Percentiles rank a stretch among this genome's conserved stretches.
These are phyloP conservation scores for Eurypyga helias DNA, from an alignment of 2,113 vertebrate genomes.

Conservation along the genomic window DNA sequence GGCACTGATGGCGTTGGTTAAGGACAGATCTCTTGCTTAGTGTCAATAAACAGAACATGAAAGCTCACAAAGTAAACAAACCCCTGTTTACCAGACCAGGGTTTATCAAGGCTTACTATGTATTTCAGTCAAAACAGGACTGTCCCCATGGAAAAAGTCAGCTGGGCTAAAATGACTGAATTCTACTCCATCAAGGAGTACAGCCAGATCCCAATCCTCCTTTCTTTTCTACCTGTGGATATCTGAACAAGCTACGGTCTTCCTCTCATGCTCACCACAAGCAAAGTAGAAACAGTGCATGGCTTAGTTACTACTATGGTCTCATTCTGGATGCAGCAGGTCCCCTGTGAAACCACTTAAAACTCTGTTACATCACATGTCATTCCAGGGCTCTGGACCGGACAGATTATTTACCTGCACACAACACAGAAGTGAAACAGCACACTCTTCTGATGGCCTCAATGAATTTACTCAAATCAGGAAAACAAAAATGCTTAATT, in stretches of 20 bases:
- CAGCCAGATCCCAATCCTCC: not conserved
- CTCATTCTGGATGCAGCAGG: not conserved
- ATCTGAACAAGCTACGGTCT: not conserved
- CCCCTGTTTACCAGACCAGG: not conserved
- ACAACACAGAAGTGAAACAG: not conserved
- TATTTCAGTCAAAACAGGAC: not conserved
- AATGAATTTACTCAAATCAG: not conserved
- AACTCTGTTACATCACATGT: not conserved
- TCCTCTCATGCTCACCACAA: not conserved
- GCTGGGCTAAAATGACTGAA: not conserved
- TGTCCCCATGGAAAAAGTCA: not conserved
- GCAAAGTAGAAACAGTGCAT: not conserved
- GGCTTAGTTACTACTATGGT: not conserved
- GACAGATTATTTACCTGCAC: not conserved
- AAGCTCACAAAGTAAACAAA: not conserved
- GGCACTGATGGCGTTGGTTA: constrained; percentile 79
- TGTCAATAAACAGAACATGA: not conserved
- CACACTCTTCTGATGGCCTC: not conserved
- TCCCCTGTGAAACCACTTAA: not conserved
- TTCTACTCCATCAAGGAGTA: not conserved
- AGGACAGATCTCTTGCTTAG: constrained; percentile 31
- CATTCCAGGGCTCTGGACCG: not conserved
- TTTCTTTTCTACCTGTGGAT: not conserved
- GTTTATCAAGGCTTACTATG: not conserved
- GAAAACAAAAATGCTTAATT: not conserved